These are phyloP conservation scores for Apotomis betuletana DNA, from an alignment of 2,888 invertebrate species.

Conservation along the genomic window DNA sequence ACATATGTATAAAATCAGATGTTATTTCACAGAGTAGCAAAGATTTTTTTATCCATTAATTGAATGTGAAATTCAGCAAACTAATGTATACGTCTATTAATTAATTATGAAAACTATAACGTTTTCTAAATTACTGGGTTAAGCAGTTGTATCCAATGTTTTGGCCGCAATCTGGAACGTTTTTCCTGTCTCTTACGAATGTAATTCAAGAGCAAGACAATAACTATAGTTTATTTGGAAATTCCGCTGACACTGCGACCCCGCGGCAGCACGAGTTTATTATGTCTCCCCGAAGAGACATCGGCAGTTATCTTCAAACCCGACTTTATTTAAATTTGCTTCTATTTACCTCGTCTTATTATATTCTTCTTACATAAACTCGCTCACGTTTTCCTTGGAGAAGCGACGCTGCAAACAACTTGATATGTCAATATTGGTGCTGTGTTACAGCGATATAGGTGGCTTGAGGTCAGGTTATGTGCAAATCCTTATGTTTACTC, in stretches of 20 bases:
- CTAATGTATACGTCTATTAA: too few species aligned
- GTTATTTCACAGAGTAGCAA: too few species aligned
- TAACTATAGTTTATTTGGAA: background rate
- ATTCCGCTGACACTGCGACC: slow-evolving; percentile 10
- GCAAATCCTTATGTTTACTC: background rate
- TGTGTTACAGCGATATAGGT: background rate
- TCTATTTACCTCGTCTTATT: slow-evolving; percentile 35
- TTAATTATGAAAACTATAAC: too few species aligned
- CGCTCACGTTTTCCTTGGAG: slow-evolving; percentile 6
- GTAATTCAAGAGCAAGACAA: too few species aligned
- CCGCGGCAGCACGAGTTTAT: slow-evolving; percentile 25
- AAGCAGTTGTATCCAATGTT: too few species aligned
- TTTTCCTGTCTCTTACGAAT: too few species aligned
- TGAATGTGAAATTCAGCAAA: too few species aligned
- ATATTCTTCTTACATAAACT: slow-evolving; percentile 4
- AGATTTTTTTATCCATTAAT: too few species aligned
- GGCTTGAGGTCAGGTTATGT: background rate
- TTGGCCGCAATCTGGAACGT: too few species aligned
- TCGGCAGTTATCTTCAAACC: slow-evolving; percentile 41
- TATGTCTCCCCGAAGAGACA: slow-evolving; percentile 40
- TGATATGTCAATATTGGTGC: background rate
- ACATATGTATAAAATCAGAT: too few species aligned
- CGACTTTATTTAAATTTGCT: slow-evolving; percentile 39
- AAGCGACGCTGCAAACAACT: background rate
- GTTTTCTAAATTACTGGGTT: too few species aligned